Evolutionary conservation across 2,888 invertebrate species (phyloP).

Genomic region (Gymnocheta viridis): DNA sequence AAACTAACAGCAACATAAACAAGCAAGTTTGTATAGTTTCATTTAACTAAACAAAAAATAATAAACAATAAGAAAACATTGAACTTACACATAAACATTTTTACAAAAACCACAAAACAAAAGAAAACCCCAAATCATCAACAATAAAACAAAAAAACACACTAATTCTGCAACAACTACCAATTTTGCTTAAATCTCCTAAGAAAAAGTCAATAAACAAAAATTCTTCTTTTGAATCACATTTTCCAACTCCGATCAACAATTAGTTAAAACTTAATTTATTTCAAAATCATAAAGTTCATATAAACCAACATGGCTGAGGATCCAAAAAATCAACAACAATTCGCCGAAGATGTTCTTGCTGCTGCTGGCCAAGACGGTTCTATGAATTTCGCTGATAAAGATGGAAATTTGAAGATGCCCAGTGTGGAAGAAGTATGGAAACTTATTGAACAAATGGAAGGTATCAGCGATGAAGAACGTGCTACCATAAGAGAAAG

Average conservation of each 20-base stretch:
- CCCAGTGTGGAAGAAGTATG: slow-evolving; percentile 84
- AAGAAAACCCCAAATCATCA: not conserved
- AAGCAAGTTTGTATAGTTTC: slow-evolving; percentile 59
- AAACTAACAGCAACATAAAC: slow-evolving; percentile 40
- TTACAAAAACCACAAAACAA: not conserved
- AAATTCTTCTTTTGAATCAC: slow-evolving; percentile 31
- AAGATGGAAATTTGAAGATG: slow-evolving; percentile 80
- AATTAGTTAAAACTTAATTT: slow-evolving; percentile 41
- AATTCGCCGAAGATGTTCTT: slow-evolving; percentile 78
- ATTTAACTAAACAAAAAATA: slow-evolving; percentile 41
- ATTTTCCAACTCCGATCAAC: slow-evolving; percentile 10
- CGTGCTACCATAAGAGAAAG: slow-evolving; percentile 84
- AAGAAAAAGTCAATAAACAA: slow-evolving; percentile 32
- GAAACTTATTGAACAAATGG: slow-evolving; percentile 84
- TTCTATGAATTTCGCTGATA: slow-evolving; percentile 70
- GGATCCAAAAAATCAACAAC: slow-evolving; percentile 77
- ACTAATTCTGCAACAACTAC: not conserved
- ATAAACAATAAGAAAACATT: slow-evolving; percentile 8
- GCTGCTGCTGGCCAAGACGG: slow-evolving; percentile 75
- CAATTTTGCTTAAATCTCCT: not conserved
- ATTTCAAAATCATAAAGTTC: slow-evolving; percentile 44
- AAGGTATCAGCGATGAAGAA: slow-evolving; percentile 85
- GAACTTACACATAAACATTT: slow-evolving; percentile 1
- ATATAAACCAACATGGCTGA: slow-evolving; percentile 74
- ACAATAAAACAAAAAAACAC: slow-evolving; percentile 4